Conservation (phyloP, 2,113 vertebrate genomes). For the Pluvianellus socialis region DNA sequence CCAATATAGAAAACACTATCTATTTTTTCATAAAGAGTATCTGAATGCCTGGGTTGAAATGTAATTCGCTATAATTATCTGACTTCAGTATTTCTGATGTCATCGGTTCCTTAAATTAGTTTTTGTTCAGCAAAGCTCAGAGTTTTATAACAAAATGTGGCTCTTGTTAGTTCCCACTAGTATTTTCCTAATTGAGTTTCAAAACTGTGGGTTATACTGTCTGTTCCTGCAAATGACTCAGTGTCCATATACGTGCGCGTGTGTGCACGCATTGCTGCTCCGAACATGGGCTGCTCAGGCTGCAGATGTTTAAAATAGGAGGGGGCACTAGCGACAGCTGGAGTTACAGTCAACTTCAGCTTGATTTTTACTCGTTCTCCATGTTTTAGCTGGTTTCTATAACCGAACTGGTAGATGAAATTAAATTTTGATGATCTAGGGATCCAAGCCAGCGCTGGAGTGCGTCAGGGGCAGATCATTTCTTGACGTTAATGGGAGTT, state of each 20-base stretch:
- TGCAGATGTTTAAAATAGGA: constrained; percentile 19
- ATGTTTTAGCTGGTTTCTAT: not conserved
- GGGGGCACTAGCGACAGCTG: not conserved
- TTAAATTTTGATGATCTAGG: not conserved
- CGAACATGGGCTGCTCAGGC: not conserved
- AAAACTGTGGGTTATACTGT: constrained; percentile 38
- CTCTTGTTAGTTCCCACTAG: constrained; percentile 30
- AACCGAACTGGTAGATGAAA: not conserved
- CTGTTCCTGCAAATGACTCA: constrained; percentile 52
- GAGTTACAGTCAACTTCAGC: not conserved
- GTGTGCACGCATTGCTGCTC: constrained; percentile 7
- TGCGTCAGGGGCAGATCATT: constrained; percentile 44
- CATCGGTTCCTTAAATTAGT: constrained; percentile 18
- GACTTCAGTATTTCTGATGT: constrained; percentile 24
- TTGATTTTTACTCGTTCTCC: not conserved
- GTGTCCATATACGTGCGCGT: constrained; percentile 23
- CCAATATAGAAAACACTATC: not conserved
- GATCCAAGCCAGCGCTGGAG: not conserved
- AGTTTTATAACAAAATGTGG: constrained; percentile 55
- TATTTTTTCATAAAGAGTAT: not conserved
- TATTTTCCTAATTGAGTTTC: constrained; percentile 26
- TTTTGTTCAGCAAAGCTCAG: constrained; percentile 22
- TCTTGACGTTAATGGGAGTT: constrained; percentile 47
- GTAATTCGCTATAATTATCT: not conserved
- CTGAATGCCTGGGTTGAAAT: not conserved